Evolutionary conservation across 2,113 vertebrate genomes (phyloP).

Genomic region (Chrysemys picta): DNA sequence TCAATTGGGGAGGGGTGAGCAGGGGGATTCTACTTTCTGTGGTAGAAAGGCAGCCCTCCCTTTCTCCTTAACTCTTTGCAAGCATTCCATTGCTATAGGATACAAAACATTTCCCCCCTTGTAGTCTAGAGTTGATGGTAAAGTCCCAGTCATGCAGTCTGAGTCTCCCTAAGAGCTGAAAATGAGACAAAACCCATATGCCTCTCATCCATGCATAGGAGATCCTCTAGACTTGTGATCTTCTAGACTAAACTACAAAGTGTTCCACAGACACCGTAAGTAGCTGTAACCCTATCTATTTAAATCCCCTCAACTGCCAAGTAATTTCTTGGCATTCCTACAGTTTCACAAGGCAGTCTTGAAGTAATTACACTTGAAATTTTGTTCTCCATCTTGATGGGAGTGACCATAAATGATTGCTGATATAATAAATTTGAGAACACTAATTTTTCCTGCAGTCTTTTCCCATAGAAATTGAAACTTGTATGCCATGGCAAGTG

Average conservation of each 20-base stretch:
- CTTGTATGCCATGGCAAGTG: neutral
- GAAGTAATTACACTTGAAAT: neutral
- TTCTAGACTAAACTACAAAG: neutral
- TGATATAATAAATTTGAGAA: neutral
- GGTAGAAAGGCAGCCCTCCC: neutral
- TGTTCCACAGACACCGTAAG: neutral
- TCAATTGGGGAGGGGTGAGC: neutral
- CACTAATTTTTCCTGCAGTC: neutral
- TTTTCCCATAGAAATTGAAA: neutral
- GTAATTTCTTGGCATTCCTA: neutral
- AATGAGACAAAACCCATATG: neutral
- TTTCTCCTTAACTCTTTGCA: accelerated
- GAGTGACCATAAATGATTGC: neutral
- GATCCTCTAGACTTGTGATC: neutral
- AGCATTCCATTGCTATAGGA: accelerated
- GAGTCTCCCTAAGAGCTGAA: neutral
- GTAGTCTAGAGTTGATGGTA: accelerated
- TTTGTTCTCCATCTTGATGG: neutral
- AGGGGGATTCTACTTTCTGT: neutral
- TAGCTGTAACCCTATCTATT: neutral
- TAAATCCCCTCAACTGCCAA: neutral
- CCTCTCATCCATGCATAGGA: neutral
- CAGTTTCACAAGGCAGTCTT: neutral
- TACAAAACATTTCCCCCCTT: neutral
- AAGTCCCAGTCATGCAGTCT: neutral